Conservation (phyloP, 2,888 invertebrate species). For the Meghimatium bilineatum region DNA sequence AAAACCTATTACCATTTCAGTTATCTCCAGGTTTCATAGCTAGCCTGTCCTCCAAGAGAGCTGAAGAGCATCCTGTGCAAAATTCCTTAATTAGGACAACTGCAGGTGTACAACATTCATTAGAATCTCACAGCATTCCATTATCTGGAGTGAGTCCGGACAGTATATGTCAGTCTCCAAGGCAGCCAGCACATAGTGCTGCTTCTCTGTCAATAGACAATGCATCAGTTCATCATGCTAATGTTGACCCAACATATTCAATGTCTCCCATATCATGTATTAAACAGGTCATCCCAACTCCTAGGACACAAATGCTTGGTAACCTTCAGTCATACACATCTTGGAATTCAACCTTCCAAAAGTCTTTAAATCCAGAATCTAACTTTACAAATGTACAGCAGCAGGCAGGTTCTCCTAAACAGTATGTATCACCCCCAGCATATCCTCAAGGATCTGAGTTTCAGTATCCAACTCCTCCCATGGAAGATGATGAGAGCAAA, state of each 20-base stretch:
- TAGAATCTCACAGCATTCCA: background rate
- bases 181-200: background rate
- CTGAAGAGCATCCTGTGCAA: slow-evolving; percentile 6
- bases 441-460: slow-evolving; percentile 26
- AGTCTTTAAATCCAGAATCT: background rate
- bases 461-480: slow-evolving; percentile 47
- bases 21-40: slow-evolving; percentile 37
- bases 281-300: background rate
- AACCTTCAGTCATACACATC: background rate
- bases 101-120: background rate
- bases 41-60: slow-evolving; percentile 40
- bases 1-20: slow-evolving; percentile 35
- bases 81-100: background rate
- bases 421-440: slow-evolving; percentile 8
- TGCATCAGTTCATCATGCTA: background rate
- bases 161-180: background rate
- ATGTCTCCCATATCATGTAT: background rate
- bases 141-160: background rate
- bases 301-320: background rate
- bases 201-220: background rate
- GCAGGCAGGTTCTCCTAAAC: slow-evolving; percentile 19
- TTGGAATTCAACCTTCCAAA: background rate
- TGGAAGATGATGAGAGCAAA: slow-evolving; percentile 41
- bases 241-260: background rate
- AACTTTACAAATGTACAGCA: background rate